These are phyloP conservation scores for Parthenolecanium corni DNA, from an alignment of 2,888 invertebrate species.

Conservation along the genomic window DNA sequence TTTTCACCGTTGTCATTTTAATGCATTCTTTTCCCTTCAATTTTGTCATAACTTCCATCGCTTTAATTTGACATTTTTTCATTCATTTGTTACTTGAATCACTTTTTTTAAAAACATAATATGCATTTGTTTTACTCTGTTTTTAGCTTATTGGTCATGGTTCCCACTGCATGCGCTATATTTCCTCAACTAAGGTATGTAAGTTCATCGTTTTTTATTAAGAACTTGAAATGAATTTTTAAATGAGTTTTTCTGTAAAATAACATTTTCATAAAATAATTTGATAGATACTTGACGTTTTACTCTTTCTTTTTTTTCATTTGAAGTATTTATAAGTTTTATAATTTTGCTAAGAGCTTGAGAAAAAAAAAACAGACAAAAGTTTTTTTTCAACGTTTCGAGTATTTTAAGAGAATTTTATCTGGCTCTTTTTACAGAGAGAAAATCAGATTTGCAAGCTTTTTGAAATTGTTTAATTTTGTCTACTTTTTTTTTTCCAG, in stretches of 20 bases:
- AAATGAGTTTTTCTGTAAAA: too few species aligned
- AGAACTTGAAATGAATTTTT: too few species aligned
- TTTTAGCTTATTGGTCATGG: constrained; percentile 71
- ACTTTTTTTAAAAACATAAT: too few species aligned
- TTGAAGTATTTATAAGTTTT: too few species aligned
- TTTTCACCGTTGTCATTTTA: too few species aligned
- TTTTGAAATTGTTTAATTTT: too few species aligned
- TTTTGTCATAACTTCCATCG: neutral
- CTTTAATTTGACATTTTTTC: neutral
- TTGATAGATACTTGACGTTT: neutral
- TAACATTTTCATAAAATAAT: too few species aligned
- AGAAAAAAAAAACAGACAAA: constrained; percentile 2
- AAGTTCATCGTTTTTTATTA: constrained; percentile 13
- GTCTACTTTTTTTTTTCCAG: constrained; percentile 45
- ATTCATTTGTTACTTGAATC: too few species aligned
- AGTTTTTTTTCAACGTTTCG: neutral
- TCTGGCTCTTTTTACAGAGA: too few species aligned
- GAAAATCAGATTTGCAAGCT: constrained; percentile 24
- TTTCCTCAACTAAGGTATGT: constrained; percentile 76
- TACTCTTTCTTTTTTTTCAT: too few species aligned
- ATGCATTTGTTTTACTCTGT: constrained; percentile 31
- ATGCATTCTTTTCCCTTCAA: neutral
- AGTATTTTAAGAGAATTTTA: constrained; percentile 23
- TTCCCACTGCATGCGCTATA: constrained; percentile 71
- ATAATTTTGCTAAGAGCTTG: too few species aligned